phyloP scores from a whole-genome alignment of 2,113 vertebrate genomes.

The Lates calcarifer region DNA sequence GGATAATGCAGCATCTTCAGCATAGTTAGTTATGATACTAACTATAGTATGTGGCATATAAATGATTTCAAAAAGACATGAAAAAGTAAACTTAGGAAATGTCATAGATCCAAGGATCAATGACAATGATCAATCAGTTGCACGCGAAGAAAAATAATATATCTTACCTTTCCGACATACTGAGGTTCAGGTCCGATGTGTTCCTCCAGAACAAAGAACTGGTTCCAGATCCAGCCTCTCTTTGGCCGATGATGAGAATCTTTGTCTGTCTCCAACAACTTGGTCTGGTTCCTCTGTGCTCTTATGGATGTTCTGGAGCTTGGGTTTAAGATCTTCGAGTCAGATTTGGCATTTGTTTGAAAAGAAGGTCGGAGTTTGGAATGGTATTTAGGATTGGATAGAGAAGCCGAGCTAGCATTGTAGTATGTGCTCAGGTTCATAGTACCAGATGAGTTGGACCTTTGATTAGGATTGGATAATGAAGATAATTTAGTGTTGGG shows the following conservation, averaged over 20 bases:
- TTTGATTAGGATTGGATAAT: not conserved
- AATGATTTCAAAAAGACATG: no score
- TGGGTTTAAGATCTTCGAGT: constrained; percentile 71
- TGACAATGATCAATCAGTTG: not conserved
- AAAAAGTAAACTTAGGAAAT: no score
- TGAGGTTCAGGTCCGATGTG: constrained; percentile 94
- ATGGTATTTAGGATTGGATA: constrained; percentile 14
- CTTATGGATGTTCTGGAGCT: constrained; percentile 76
- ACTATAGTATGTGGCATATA: no score
- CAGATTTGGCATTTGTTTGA: constrained; percentile 12
- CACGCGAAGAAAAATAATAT: not conserved
- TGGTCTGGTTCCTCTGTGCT: constrained; percentile 89
- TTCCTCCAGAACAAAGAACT: constrained; percentile 99
- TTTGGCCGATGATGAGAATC: constrained; percentile 93
- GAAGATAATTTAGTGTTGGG: not conserved
- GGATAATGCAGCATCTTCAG: no score
- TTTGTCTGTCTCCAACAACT: constrained; percentile 86
- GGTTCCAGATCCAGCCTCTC: constrained; percentile 97
- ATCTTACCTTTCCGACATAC: constrained; percentile 94
- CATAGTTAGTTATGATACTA: no score
- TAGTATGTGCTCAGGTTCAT: not conserved
- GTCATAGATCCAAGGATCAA: no score
- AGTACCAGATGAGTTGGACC: not conserved
- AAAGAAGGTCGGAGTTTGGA: constrained; percentile 24
- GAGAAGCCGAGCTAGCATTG: not conserved